These are phyloP conservation scores for Hydractinia symbiolongicarpus DNA, from an alignment of 30 jellyfish, hydroid and myxozoan genomes.

Conservation along the genomic window DNA sequence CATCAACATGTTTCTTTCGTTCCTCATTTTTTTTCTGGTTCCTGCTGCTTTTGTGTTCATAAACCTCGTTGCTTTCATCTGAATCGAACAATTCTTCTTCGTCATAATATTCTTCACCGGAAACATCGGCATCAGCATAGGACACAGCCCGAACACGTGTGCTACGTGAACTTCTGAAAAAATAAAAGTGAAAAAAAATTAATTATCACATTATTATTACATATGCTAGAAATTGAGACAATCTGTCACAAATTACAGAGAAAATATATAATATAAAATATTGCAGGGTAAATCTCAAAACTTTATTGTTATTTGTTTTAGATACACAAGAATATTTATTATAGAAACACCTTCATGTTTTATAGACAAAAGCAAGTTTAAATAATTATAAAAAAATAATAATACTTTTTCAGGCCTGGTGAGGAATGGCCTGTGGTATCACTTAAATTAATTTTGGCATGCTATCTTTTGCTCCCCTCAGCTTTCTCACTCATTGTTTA, in stretches of 20 bases:
- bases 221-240: not conserved
- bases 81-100: slow-evolving; percentile 21
- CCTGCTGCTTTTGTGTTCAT: slow-evolving; percentile 26
- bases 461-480: too few species aligned
- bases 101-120: slow-evolving; percentile 41
- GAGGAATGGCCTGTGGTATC: too few species aligned
- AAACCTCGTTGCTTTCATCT: slow-evolving; percentile 38
- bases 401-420: too few species aligned
- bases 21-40: slow-evolving; percentile 35
- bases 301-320: too few species aligned
- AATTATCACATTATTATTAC: not conserved
- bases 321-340: too few species aligned
- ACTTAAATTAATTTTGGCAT: too few species aligned
- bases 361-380: too few species aligned
- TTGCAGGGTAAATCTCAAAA: too few species aligned
- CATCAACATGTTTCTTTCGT: slow-evolving; percentile 56
- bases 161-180: slow-evolving; percentile 29
- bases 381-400: too few species aligned
- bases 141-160: slow-evolving; percentile 27
- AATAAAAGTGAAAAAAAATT: not conserved
- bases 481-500: too few species aligned
- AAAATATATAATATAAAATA: too few species aligned
- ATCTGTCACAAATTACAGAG: not conserved
- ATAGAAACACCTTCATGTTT: too few species aligned
- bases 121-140: slow-evolving; percentile 51